These are phyloP conservation scores for Leptoteleia sp. DNA, from an alignment of 1,140 invertebrate genomes.

Conservation along the genomic window DNA sequence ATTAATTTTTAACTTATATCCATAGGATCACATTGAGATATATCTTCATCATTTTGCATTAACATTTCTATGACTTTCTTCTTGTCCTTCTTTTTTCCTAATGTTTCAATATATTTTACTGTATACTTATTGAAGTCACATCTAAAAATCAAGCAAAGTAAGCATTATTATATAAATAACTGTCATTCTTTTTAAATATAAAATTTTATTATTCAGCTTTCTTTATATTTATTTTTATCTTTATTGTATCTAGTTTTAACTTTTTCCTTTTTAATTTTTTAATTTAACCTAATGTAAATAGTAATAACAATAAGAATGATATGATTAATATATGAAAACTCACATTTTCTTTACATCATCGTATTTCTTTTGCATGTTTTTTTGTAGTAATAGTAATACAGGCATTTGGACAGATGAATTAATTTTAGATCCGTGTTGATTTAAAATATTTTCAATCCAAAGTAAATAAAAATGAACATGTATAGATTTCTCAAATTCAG, in stretches of 20 bases:
- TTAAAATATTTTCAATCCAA: slow-evolving; percentile 88
- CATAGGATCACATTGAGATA: too few species aligned
- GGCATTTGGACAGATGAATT: slow-evolving; percentile 83
- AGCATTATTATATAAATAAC: too few species aligned
- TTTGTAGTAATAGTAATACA: slow-evolving; percentile 88
- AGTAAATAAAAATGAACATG: slow-evolving; percentile 94
- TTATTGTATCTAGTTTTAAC: too few species aligned
- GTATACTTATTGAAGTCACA: slow-evolving; percentile 92
- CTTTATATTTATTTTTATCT: too few species aligned
- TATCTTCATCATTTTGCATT: too few species aligned
- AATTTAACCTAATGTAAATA: too few species aligned
- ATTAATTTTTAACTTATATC: too few species aligned
- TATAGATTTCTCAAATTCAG: slow-evolving; percentile 86
- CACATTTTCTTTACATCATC: slow-evolving; percentile 93
- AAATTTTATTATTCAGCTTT: too few species aligned
- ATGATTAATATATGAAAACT: slow-evolving; percentile 80
- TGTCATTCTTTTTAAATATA: too few species aligned
- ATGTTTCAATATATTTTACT: slow-evolving; percentile 83
- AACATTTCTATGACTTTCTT: neutral
- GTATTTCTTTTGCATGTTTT: slow-evolving; percentile 89
- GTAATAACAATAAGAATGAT: too few species aligned
- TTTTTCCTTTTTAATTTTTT: too few species aligned
- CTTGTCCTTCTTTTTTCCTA: slow-evolving; percentile 77
- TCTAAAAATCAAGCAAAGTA: slow-evolving; percentile 79
- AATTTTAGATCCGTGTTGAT: slow-evolving; percentile 83